phyloP scores from a whole-genome alignment of 2,797 vertebrate genomes.

The Mus spretus region DNA sequence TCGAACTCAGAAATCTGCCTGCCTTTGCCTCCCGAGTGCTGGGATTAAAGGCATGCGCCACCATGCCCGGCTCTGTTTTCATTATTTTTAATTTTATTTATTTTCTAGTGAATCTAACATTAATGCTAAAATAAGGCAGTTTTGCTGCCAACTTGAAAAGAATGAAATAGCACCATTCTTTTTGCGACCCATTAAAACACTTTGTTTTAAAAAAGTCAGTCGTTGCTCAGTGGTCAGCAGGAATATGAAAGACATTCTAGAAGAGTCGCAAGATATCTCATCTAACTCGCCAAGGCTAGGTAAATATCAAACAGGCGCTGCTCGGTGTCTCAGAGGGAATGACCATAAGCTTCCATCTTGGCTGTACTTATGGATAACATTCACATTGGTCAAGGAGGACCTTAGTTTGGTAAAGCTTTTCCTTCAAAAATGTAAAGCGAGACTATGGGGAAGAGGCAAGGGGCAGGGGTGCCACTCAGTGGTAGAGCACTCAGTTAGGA shows the following conservation, averaged over 20 bases:
- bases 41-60: too few relatives aligned
- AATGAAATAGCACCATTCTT: conserved; percentile 80
- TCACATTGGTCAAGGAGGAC: conserved; percentile 72
- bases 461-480: not conserved
- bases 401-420: not conserved
- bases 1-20: too few relatives aligned
- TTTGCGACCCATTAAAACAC: conserved; percentile 82
- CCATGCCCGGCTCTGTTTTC: too few relatives aligned
- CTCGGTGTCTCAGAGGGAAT: not conserved
- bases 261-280: conserved; percentile 70
- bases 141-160: conserved; percentile 81
- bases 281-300: conserved; percentile 66
- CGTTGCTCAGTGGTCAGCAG: conserved; percentile 76
- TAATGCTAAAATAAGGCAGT: conserved; percentile 81
- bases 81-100: too few relatives aligned
- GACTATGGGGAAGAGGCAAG: not conserved
- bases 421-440: conserved; percentile 51
- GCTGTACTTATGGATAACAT: conserved; percentile 72
- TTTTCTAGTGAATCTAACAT: conserved; percentile 81
- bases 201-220: conserved; percentile 82
- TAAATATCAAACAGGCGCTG: conserved; percentile 72
- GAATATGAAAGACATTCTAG: conserved; percentile 77
- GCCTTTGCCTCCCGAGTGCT: too few relatives aligned
- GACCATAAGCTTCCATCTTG: conserved; percentile 57
- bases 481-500: not conserved